These are phyloP conservation scores for Muscicapa adusta DNA, from an alignment of 2,113 vertebrate genomes.

Conservation along the genomic window DNA sequence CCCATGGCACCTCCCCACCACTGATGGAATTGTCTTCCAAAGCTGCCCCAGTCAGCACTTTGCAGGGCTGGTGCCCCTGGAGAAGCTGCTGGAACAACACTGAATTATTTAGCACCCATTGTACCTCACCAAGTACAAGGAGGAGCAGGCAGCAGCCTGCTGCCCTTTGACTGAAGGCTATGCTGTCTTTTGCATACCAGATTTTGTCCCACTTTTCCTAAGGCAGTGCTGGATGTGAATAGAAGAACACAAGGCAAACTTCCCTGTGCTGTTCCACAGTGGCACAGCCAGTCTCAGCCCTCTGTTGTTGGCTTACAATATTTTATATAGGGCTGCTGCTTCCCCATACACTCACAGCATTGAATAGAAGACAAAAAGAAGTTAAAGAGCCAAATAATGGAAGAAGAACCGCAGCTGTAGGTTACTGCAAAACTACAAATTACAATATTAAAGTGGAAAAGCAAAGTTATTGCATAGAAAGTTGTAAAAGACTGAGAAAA, in stretches of 20 bases:
- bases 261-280: not conserved
- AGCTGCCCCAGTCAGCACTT: not conserved
- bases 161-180: not conserved
- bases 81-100: not conserved
- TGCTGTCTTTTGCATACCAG: not conserved
- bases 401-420: not conserved
- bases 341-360: not conserved
- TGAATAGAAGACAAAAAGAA: not conserved
- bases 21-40: not conserved
- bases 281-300: not conserved
- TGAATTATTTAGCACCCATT: slow-evolving; percentile 47
- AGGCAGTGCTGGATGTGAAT: not conserved
- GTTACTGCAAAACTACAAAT: not conserved
- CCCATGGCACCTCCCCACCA: not conserved
- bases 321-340: not conserved
- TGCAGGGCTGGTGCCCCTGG: not conserved
- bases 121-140: not conserved
- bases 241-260: not conserved
- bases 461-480: not conserved
- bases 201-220: not conserved
- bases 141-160: not conserved
- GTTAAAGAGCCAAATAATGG: not conserved
- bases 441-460: not conserved
- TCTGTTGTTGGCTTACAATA: not conserved
- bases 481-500: not conserved